These are phyloP conservation scores for Athripsodes cinereus DNA, from an alignment of 2,888 invertebrate species.

Conservation along the genomic window DNA sequence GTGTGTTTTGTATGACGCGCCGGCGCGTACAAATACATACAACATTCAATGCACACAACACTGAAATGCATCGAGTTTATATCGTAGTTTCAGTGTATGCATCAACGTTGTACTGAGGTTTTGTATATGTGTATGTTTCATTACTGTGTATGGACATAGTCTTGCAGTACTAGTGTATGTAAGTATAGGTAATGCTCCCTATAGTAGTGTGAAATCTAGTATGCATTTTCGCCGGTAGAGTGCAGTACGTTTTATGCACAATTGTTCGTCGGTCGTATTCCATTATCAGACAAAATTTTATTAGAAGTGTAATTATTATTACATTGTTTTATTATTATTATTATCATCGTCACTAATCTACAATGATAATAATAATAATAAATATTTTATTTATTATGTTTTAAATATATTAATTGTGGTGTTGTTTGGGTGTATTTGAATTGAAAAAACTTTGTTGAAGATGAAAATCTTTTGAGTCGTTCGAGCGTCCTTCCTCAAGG, in stretches of 20 bases:
- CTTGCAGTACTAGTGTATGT: not conserved
- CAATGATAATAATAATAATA: not conserved
- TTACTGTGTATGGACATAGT: not conserved
- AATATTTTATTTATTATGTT: not conserved
- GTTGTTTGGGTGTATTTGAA: not conserved
- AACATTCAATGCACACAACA: not conserved
- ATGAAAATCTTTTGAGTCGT: not conserved
- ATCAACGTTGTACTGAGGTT: not conserved
- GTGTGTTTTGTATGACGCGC: constrained; percentile 2
- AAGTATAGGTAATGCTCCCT: not conserved
- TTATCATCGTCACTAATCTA: not conserved
- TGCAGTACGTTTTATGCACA: constrained; percentile 54
- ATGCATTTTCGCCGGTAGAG: constrained; percentile 46
- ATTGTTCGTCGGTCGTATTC: constrained; percentile 21
- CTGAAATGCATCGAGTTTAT: not conserved
- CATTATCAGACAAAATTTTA: constrained; percentile 13
- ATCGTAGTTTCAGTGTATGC: constrained; percentile 14
- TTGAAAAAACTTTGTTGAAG: not conserved
- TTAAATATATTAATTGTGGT: not conserved
- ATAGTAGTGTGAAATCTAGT: constrained; percentile 44
- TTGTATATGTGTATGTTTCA: not conserved
- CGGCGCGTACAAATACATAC: constrained; percentile 2
- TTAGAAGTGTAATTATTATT: constrained; percentile 3
- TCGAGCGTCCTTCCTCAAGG: not conserved
- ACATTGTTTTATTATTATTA: constrained; percentile 8